These are phyloP conservation scores for Oenanthe melanoleuca DNA, from an alignment of 2,113 vertebrate species.

Conservation along the genomic window DNA sequence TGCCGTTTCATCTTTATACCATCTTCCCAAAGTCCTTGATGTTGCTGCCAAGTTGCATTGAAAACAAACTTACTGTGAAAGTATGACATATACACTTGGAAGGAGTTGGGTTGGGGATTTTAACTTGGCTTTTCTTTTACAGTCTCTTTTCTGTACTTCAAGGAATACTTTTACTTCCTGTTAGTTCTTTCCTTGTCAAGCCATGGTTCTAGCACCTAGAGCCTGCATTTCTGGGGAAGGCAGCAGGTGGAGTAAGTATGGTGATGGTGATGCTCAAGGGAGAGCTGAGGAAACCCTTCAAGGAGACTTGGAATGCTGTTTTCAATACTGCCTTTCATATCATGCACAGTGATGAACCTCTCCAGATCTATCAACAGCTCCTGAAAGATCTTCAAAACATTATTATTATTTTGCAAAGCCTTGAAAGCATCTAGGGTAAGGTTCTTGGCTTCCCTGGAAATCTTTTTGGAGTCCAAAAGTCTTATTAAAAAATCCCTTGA, in stretches of 20 bases:
- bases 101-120: neutral
- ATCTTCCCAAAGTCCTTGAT: neutral
- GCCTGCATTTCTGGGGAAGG: neutral
- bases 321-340: neutral
- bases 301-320: neutral
- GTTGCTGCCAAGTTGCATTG: neutral
- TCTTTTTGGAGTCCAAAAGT: neutral
- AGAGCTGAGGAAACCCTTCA: neutral
- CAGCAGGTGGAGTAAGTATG: conserved; percentile 31
- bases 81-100: neutral
- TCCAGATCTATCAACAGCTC: neutral
- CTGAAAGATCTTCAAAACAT: neutral
- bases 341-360: neutral
- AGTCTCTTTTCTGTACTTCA: neutral
- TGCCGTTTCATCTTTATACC: neutral
- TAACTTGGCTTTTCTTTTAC: conserved; percentile 28
- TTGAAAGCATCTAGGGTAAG: neutral
- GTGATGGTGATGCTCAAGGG: neutral
- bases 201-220: neutral
- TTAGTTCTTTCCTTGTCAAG: neutral
- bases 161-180: neutral
- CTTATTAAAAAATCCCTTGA: neutral
- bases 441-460: neutral
- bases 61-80: neutral
- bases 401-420: neutral